Conservation (phyloP, 2,797 vertebrate genomes). For the Ptychadena robeensis region DNA sequence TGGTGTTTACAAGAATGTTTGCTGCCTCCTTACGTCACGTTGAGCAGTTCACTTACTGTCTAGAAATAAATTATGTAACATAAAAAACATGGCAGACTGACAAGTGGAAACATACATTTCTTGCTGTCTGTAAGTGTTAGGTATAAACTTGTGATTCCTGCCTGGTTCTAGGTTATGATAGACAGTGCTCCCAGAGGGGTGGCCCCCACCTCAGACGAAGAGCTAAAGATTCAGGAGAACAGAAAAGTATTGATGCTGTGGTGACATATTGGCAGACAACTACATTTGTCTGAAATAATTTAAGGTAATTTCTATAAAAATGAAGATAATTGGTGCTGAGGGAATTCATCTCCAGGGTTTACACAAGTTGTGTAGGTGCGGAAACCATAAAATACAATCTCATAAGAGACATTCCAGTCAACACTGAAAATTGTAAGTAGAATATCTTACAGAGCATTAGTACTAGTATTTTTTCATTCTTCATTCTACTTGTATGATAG, state of each 20-base stretch:
- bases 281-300: conserved; percentile 86
- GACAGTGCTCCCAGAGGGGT: conserved; percentile 76
- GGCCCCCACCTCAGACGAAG: conserved; percentile 80
- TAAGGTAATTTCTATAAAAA: conserved; percentile 85
- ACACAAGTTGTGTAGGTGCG: conserved; percentile 75
- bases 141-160: conserved; percentile 76
- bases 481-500: neutral
- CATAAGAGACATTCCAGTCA: neutral
- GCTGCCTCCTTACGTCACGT: conserved; percentile 4
- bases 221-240: conserved; percentile 79
- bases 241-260: conserved; percentile 79
- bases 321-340: conserved; percentile 79
- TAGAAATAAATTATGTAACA: conserved; percentile 63
- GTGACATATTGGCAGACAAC: conserved; percentile 85
- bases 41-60: conserved; percentile 47
- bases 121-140: conserved; percentile 71
- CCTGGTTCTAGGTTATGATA: conserved; percentile 73
- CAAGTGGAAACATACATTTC: conserved; percentile 71
- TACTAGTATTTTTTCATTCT: neutral
- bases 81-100: conserved; percentile 62
- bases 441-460: neutral
- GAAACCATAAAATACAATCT: conserved; percentile 28
- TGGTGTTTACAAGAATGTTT: neutral
- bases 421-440: neutral
- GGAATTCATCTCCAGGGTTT: conserved; percentile 83